Conservation (phyloP, 2,797 vertebrate species). For the Balearica regulorum region DNA sequence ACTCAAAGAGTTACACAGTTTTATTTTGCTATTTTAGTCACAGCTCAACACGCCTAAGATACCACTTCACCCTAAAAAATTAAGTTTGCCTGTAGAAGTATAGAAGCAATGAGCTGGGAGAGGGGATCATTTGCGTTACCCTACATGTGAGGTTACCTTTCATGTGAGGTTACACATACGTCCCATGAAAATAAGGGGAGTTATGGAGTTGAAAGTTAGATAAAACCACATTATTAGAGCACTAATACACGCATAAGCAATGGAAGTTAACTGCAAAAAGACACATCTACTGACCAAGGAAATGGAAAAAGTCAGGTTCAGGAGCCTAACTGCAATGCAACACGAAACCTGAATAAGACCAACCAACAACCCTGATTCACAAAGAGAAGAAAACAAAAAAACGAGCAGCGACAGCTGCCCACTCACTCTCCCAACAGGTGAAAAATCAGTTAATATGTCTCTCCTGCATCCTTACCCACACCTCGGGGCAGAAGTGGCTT, state of each 20-base stretch:
- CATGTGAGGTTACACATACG: background rate
- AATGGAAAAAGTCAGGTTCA: background rate
- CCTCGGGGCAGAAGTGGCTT: background rate
- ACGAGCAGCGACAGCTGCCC: background rate
- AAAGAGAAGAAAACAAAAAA: background rate
- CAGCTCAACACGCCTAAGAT: background rate
- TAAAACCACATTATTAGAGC: background rate
- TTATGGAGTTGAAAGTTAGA: background rate
- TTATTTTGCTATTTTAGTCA: background rate
- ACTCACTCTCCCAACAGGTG: background rate
- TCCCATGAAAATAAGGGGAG: background rate
- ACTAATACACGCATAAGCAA: background rate
- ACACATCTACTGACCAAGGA: background rate
- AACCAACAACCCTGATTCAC: background rate
- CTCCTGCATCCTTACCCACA: background rate
- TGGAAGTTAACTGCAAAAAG: background rate
- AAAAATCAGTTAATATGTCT: background rate
- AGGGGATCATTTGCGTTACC: background rate
- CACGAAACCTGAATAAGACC: background rate
- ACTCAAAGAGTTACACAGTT: background rate
- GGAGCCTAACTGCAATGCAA: background rate
- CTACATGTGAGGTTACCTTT: background rate
- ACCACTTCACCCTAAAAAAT: background rate
- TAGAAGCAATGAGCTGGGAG: background rate
- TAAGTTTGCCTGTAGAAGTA: background rate